Evolutionary conservation across 2,797 vertebrate species (phyloP).

Genomic region (Eulemur mongoz): DNA sequence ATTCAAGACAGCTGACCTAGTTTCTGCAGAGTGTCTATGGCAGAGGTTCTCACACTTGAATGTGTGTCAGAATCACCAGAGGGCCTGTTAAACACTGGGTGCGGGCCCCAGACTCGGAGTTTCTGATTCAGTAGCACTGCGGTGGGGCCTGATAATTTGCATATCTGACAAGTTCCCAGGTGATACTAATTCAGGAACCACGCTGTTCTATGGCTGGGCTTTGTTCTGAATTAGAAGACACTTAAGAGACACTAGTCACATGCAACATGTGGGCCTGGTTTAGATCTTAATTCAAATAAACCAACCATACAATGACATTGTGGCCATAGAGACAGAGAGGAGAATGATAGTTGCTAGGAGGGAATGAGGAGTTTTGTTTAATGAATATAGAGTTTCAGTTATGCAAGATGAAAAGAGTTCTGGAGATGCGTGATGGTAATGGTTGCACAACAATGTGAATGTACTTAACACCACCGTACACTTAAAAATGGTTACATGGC

Average conservation of each 20-base stretch:
- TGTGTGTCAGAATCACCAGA: not conserved
- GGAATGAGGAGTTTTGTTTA: not conserved
- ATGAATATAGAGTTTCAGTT: not conserved
- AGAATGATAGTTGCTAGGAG: not conserved
- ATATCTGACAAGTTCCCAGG: not conserved
- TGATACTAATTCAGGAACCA: not conserved
- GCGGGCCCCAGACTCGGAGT: not conserved
- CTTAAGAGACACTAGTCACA: not conserved
- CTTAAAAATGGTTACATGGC: not conserved
- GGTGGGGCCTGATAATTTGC: not conserved
- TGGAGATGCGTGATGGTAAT: not conserved
- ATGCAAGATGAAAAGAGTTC: not conserved
- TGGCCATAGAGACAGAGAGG: not conserved
- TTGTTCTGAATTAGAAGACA: not conserved
- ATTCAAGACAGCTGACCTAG: accelerated
- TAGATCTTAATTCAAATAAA: not conserved
- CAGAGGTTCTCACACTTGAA: not conserved
- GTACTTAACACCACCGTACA: not conserved
- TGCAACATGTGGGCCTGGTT: not conserved
- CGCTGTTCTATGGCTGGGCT: not conserved
- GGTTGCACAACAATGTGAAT: not conserved
- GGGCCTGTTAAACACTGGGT: not conserved
- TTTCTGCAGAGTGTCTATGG: not conserved
- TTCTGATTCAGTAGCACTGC: not conserved
- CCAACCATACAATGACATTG: not conserved